Base-by-base conservation (phyloP, 2,113 vertebrate genomes). In the Paradisaea rubra region DNA sequence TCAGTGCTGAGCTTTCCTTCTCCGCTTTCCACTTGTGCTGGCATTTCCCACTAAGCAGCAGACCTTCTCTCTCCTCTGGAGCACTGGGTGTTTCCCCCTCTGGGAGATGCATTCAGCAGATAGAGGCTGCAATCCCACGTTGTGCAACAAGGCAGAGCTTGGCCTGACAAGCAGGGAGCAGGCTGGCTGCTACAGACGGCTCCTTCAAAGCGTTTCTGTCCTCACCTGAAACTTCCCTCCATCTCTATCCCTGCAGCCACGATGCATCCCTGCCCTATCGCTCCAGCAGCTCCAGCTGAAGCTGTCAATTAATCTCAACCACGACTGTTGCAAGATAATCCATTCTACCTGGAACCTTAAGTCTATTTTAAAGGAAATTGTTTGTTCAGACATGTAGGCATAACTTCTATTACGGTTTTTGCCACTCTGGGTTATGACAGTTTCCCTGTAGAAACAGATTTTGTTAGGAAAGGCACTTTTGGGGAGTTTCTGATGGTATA, bases 191-290 rank as follows among this genome's bases (percentile, higher is more conserved):
- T 69, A 2, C 59, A 41, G n/a, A 24, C 1, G 1, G 66, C 60
- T 88, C 5, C 5, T 80, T 88, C 81, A 90, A 71, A 88, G 91
- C 64, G 6, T 41, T 95, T 86, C 80, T 95, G 82, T 74, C 76
- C 80, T 88, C 93, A 45, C 57, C 76, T 90, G 88, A 50, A 83
- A 39, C 56, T 41, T 86, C 44, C 35, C 54, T 72, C 19, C 50
- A 13, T 42, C 7, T 0, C 70, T 5, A 3, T 30, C 79, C n/a
- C 85, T 70, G 49, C 71, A 88, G 37, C 69, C 89, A 56, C 63
- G 31, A 19, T 7, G 44, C 74, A 73, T 45, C 68, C 79, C 92
- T 90, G 63, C 64, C 81, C 35, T 35, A 4, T 44, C 22, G 17
- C 76, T 70, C 54, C 52, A 64, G 64, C 39, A 68, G 25, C 63